These are phyloP conservation scores for Carcinoscorpius rotundicauda DNA, from an alignment of 1,140 invertebrate genomes.

Conservation along the genomic window DNA sequence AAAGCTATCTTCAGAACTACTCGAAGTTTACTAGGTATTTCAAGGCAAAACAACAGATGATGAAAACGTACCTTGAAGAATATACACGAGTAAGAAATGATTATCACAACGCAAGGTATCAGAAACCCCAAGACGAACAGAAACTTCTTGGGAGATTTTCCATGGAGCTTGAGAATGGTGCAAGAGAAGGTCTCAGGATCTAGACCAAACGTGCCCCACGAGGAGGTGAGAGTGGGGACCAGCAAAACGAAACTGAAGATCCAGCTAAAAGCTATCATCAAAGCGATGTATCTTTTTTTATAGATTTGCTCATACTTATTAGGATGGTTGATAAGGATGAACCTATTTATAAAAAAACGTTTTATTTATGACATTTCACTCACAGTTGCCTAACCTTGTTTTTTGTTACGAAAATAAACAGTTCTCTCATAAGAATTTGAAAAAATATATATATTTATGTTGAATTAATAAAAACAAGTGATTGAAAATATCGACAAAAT, in stretches of 20 bases:
- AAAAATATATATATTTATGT: not conserved
- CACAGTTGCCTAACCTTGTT: not conserved
- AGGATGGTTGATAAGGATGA: slow-evolving; percentile 64
- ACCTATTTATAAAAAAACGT: slow-evolving; percentile 42
- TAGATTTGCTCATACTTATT: slow-evolving; percentile 60
- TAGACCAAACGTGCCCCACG: slow-evolving; percentile 67
- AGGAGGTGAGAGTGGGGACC: slow-evolving; percentile 56
- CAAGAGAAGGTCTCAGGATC: slow-evolving; percentile 65
- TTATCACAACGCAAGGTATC: slow-evolving; percentile 64
- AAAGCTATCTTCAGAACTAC: not conserved
- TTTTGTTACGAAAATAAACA: not conserved
- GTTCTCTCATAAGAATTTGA: not conserved
- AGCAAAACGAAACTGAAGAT: slow-evolving; percentile 47
- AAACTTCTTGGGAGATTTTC: slow-evolving; percentile 65
- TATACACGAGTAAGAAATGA: slow-evolving; percentile 68
- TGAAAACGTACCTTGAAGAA: slow-evolving; percentile 58
- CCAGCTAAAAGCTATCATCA: slow-evolving; percentile 65
- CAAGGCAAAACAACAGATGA: too few relatives aligned
- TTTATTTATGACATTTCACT: not conserved
- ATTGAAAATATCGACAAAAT: not conserved
- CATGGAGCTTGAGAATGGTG: slow-evolving; percentile 60
- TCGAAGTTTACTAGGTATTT: not conserved
- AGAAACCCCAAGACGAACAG: slow-evolving; percentile 67
- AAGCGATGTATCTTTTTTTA: slow-evolving; percentile 43
- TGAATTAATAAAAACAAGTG: not conserved